A percentile compares a stretch with the other conserved stretches of the same genome.
phyloP scores from a whole-genome alignment of 2,797 vertebrate genomes.

The Catamblyrhynchus diadema region DNA sequence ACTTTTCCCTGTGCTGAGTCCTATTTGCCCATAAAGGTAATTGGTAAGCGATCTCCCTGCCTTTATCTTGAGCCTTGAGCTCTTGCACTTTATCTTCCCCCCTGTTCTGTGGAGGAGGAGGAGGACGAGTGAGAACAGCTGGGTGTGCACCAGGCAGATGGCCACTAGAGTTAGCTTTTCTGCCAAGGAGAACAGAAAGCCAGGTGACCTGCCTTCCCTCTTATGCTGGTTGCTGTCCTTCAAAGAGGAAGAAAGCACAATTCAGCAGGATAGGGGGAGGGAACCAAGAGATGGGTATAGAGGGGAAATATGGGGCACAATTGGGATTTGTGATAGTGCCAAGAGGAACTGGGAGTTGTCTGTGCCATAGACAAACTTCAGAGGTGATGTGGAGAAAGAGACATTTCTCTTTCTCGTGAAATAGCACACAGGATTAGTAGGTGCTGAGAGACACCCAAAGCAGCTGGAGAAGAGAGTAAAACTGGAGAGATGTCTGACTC shows the following conservation, averaged over 20 bases:
- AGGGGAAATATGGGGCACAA: background rate
- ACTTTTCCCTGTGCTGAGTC: background rate
- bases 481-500: background rate
- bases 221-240: background rate
- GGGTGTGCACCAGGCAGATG: background rate
- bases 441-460: background rate
- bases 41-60: background rate
- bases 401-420: background rate
- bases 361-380: background rate
- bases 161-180: background rate
- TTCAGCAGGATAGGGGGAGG: fast-evolving
- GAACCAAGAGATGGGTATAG: background rate
- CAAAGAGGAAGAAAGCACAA: background rate
- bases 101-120: background rate
- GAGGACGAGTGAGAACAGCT: background rate
- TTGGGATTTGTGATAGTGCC: background rate
- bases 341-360: background rate
- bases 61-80: background rate
- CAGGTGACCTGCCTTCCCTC: background rate
- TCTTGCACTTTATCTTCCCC: background rate
- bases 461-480: background rate
- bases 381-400: background rate
- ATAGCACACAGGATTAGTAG: background rate
- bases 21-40: background rate
- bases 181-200: background rate